Evolutionary conservation across 2,797 vertebrate species (phyloP).

Genomic region (Triplophysa bombifrons): DNA sequence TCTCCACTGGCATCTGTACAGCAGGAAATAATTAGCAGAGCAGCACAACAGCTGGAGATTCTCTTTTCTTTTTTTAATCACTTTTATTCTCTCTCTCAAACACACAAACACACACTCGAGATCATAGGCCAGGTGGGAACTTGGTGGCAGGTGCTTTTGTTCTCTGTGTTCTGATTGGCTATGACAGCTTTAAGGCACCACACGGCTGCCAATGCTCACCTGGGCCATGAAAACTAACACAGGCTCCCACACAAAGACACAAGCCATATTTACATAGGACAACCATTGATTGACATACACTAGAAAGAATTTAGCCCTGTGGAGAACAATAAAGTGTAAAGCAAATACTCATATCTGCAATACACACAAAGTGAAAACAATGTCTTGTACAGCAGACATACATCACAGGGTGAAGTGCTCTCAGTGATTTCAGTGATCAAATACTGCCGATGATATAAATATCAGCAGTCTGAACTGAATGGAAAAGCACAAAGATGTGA

Average conservation of each 20-base stretch:
- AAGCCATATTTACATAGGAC: background rate
- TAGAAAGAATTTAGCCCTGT: background rate
- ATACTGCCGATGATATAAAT: constrained; percentile 60
- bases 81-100: constrained; percentile 45
- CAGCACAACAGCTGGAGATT: constrained; percentile 29
- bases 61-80: constrained; percentile 11
- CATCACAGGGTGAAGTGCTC: constrained; percentile 11
- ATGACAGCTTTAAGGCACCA: constrained; percentile 38
- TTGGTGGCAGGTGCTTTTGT: constrained; percentile 37
- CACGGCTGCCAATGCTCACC: constrained; percentile 38
- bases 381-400: constrained; percentile 14
- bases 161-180: constrained; percentile 26
- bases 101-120: constrained; percentile 40
- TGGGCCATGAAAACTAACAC: constrained; percentile 21
- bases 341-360: too few relatives aligned
- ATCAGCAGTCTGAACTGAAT: constrained; percentile 61
- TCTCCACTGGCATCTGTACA: constrained; percentile 7
- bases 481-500: constrained; percentile 55
- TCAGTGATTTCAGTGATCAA: constrained; percentile 33
- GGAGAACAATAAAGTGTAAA: constrained; percentile 8
- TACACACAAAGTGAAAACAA: constrained; percentile 5
- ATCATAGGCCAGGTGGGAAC: constrained; percentile 36
- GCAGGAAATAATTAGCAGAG: constrained; percentile 35
- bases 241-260: constrained; percentile 2
- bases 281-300: constrained; percentile 11